Evolutionary conservation across 2,797 vertebrate genomes (phyloP), one percentile per base, ranked within the genome.

Genomic region (Pristis pectinata): DNA sequence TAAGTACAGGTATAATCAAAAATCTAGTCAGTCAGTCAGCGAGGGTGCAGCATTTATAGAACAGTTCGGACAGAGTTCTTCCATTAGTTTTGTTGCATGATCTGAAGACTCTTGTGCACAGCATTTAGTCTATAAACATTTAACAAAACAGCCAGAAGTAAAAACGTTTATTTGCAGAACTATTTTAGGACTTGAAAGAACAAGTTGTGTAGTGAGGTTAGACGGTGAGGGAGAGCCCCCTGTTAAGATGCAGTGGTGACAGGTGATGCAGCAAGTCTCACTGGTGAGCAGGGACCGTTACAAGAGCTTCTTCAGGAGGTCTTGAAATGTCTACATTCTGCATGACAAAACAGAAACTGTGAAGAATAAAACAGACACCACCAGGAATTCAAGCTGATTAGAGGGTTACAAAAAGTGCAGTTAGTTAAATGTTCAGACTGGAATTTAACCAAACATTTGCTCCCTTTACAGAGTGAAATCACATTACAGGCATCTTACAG

Each of bases 301-400:
- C 96, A 94, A 98, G 97, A 94, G 97, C 97, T 1, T 97, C 97
- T 96, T 97, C 97, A 0, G 97, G 95, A 96, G 96, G 96, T 96
- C 97, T 97, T 95, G 97, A 97, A 96, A 98, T 97, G 96, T 97
- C 96, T 96, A 98, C 97, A 95, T 98, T 98, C 97, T 98, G 97
- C 94, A 11, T 83, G 95, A 96, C 95, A 96, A 96, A 96, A 96
- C 6, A 76, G 92, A 94, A 94, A 94, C 2, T 2, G 44, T 94
- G 92, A 94, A 56, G 70, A 94, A 76, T 49, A 94, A 56, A 41
- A 74, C 44, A 94, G 9, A 44, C 67, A 74, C 13, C 41, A 30
- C 61, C 17, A 19, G 37, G 61, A 67, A 92, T 37, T 37, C 61
- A 41, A 44, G 64, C 67, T 3, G 5, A 9, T 2, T 0, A 22